Base-by-base conservation (phyloP, 1,140 invertebrate species). In the Drosophila ironensis region DNA sequence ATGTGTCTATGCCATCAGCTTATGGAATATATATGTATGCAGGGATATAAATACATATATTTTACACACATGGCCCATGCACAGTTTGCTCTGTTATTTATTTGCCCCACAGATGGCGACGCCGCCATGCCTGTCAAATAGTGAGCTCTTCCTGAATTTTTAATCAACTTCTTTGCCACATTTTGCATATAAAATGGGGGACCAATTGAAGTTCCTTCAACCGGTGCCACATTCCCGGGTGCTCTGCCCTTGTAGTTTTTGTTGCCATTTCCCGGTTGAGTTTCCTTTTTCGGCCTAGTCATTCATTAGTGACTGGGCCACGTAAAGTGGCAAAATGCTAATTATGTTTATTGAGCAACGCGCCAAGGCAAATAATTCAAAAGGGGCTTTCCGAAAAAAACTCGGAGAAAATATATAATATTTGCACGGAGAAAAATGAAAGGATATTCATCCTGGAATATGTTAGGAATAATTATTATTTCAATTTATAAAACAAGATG, bases 101-200 rank as follows among this genome's bases (percentile, higher is more conserved):
- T 87, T 75, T 86, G 75, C 67, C 74, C 54, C 60, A 59, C 71
- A 86, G 74, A 80, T 86, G 46, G 48, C 74, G 51, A 44, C 57
- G 51, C n/a, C n/a, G n/a, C n/a, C n/a, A n/a, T 71, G 73, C 75
- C 61, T 80, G 51, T 69, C 81, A 63, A 86, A 86, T 87, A 81
- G 80, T 86, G 73, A 86, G 81, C 72, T 64, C 48, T 72, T 80
- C 70, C 61, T 86, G 81, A 84, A 86, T 86, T 86, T 86, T 80
- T 87, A 86, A 86, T 86, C 73, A 64, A 86, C 80, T 86, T 37
- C 46, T 46, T 68, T 78, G 52, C 35, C 76, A 60, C 70, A 60
- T 61, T 81, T 74, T 80, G 68, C 68, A 82, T 82, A 76, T 63
- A 68, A 82, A 84, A 72, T 82, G 20, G 44, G 20, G 44, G 35